Evolutionary conservation across 1,140 invertebrate genomes (phyloP), one percentile per base, ranked within the genome.

Genomic region (Papilio machaon): DNA sequence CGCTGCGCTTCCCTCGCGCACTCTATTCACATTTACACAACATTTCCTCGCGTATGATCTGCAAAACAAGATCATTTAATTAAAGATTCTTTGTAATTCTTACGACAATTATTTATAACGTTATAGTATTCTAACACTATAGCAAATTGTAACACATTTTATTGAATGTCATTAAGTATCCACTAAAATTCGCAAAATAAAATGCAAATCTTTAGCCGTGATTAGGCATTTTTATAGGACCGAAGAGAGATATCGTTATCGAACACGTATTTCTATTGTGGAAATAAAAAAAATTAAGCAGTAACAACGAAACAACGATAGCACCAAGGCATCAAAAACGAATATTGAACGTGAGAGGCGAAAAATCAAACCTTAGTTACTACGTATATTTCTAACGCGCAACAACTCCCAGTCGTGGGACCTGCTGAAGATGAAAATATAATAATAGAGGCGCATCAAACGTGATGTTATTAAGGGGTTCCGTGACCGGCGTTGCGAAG

Each of bases 381-480:
- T 84, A 86, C 83, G 85, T 84, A 89, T 90, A 91, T 90, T 87
- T 87, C 84, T 81, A 82, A 83, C 82, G 87, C 87, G 87, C 80
- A 88, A 74, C 89, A 87, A 87, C 86, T 90, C 90, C 87, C 91
- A 89, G 89, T 90, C 88, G 82, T 90, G 93, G 90, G 92, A 91
- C 90, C 86, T 84, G 85, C 88, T 89, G 91, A 88, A 92, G 92
- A 94, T 93, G 93, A 94, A 94, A 94, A 94, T 94, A 94, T 93
- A 94, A 94, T 94, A 94, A 93, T 93, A 93, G 93, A 93, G 91
- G 90, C 88, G 89, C 91, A 94, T 94, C 92, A 94, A 94, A 94
- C 93, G 93, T 94, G 93, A 94, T 92, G 92, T 94, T 94, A 94
- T 94, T 94, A 94, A 92, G 87, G 87, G 83, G 82, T 84, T 91